Evolutionary conservation across 1,140 invertebrate genomes (phyloP).

Genomic region (Sinella curviseta): DNA sequence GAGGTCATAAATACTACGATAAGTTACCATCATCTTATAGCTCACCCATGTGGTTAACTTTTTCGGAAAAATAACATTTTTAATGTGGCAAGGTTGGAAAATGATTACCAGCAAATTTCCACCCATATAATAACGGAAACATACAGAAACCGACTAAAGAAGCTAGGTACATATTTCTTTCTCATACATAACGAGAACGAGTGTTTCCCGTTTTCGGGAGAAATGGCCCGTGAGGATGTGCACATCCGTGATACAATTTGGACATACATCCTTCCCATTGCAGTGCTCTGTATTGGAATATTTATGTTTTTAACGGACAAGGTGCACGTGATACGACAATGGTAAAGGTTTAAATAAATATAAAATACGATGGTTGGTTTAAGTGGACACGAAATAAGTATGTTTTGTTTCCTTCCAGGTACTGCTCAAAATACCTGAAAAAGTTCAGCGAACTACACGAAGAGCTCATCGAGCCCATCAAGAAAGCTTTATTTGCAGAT

Average conservation of each 20-base stretch:
- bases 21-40: too few relatives aligned
- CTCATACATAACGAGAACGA: too few relatives aligned
- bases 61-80: too few relatives aligned
- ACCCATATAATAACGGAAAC: too few relatives aligned
- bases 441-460: slow-evolving; percentile 26
- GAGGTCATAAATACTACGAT: too few relatives aligned
- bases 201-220: too few relatives aligned
- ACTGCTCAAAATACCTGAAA: slow-evolving; percentile 33
- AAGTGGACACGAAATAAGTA: not conserved
- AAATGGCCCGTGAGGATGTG: slow-evolving; percentile 36
- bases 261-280: slow-evolving; percentile 37
- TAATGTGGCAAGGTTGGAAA: too few relatives aligned
- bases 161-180: too few relatives aligned
- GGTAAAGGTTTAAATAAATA: slow-evolving; percentile 17
- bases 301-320: slow-evolving; percentile 33
- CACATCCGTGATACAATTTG: slow-evolving; percentile 39
- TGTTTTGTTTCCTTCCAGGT: slow-evolving; percentile 13
- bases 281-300: not conserved
- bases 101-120: too few relatives aligned
- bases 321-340: slow-evolving; percentile 32
- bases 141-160: too few relatives aligned
- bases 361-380: not conserved
- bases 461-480: slow-evolving; percentile 29
- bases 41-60: too few relatives aligned
- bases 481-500: slow-evolving; percentile 43